Evolutionary conservation across 2,888 invertebrate genomes (phyloP).

Genomic region (Drosophila incognita): DNA sequence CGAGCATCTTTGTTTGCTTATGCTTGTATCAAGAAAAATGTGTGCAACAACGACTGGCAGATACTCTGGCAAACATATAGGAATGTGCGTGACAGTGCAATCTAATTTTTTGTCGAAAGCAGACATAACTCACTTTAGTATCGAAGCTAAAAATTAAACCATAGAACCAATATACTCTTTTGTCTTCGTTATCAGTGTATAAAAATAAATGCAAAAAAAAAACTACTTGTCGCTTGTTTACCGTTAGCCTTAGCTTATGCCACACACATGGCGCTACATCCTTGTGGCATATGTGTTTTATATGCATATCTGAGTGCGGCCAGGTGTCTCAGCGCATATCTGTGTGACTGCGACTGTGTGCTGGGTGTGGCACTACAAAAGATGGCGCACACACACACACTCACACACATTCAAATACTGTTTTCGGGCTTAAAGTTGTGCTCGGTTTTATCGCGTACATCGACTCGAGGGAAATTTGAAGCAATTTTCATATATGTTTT

Average conservation of each 20-base stretch:
- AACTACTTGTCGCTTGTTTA: conserved; percentile 41
- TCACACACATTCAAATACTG: background rate
- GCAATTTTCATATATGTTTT: conserved; percentile 48
- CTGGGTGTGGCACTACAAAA: conserved; percentile 12
- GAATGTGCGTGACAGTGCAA: background rate
- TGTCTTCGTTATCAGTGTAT: background rate
- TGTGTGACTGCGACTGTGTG: background rate
- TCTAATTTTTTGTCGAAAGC: background rate
- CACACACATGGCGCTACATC: conserved; percentile 39
- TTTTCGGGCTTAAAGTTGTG: conserved; percentile 39
- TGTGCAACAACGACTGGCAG: background rate
- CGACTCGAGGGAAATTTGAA: conserved; percentile 46
- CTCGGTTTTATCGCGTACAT: conserved; percentile 12
- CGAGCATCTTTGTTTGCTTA: conserved; percentile 24
- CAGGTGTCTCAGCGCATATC: conserved; percentile 23
- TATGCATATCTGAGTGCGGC: conserved; percentile 40
- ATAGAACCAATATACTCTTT: background rate
- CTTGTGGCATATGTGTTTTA: conserved; percentile 52
- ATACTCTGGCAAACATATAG: background rate
- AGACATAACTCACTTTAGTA: background rate
- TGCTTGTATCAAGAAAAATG: background rate
- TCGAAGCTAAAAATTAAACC: background rate
- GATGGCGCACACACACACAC: background rate
- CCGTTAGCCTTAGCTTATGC: conserved; percentile 28
- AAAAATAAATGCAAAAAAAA: background rate